Evolutionary conservation across 2,113 vertebrate species (phyloP).

Genomic region (Nothobranchius furzeri): DNA sequence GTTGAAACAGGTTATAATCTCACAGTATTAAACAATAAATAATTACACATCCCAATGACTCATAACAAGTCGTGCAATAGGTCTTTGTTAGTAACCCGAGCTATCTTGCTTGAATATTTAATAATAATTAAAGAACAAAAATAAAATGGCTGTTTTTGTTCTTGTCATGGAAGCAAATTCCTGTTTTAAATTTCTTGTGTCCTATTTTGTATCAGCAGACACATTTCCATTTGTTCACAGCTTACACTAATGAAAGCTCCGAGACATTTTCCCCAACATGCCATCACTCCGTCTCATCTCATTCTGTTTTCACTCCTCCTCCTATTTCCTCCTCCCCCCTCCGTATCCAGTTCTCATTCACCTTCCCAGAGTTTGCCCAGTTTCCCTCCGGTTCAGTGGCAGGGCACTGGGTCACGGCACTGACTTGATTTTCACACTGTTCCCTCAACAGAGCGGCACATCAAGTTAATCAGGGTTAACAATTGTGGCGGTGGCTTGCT

Average conservation of each 20-base stretch:
- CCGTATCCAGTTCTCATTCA: constrained; percentile 24
- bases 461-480: constrained; percentile 84
- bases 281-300: constrained; percentile 1
- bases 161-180: background rate
- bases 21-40: too few relatives aligned
- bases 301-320: constrained; percentile 14
- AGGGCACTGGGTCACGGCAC: constrained; percentile 76
- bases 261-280: constrained; percentile 14
- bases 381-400: constrained; percentile 70
- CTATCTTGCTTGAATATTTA: too few relatives aligned
- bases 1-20: too few relatives aligned
- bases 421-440: constrained; percentile 79
- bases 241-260: constrained; percentile 20
- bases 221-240: constrained; percentile 13
- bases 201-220: constrained; percentile 14
- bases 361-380: constrained; percentile 56
- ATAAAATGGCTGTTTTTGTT: too few relatives aligned
- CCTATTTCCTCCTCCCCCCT: constrained; percentile 5
- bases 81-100: too few relatives aligned
- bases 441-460: constrained; percentile 69
- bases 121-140: too few relatives aligned
- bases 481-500: constrained; percentile 67
- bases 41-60: too few relatives aligned
- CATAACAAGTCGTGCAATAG: too few relatives aligned
- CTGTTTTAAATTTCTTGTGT: background rate